Evolutionary conservation across 2,888 invertebrate genomes (phyloP), one percentile per base, ranked within the genome.

Genomic region (Scaptomyza polygonia): DNA sequence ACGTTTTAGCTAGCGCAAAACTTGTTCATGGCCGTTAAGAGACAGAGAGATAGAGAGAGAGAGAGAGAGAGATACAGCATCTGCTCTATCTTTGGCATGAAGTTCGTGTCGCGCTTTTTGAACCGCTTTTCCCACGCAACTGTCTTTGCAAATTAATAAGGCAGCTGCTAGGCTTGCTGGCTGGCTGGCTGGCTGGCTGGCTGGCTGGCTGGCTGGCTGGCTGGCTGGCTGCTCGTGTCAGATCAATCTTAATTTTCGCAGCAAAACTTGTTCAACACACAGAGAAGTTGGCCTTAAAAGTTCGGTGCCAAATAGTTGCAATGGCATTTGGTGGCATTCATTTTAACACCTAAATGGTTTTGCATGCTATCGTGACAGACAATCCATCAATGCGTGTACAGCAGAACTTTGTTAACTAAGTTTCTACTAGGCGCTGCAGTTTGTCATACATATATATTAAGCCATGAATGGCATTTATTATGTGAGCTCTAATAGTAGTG

Each of bases 71-170:
- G 14, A 39, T 16, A 14, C 25, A 34, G 39, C 56, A 54, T 44
- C 70, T 75, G 58, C 42, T 29, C 21, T 43, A 30, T 25, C n/a
- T 11, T 11, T 34, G 25, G 25, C n/a, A 16, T 14, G 29, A 21
- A 18, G 39, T 21, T 45, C 16, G 14, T 29, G 58, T 34, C 32
- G 42, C 43, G 36, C 45, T 59, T 21, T 36, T 34, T 21, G 21
- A n/a, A 48, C 5, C 14, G 39, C 6, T 29, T 12, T 40, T 34
- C 34, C 11, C 29, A 29, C 34, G 55, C n/a, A 51, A 58, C 39
- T 64, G 64, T 53, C 47, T 52, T 32, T 58, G 45, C 72, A 88
- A 86, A 88, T 85, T 85, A 85, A 85, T 88, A 84, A 80, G 88
- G 73, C 76, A 86, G 69, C 67, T 75, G 62, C 48, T 44, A 42